A percentile compares a stretch with the other conserved stretches of the same genome.
These are phyloP conservation scores for Podarcis raffonei DNA, from an alignment of 2,113 vertebrate species.

Conservation along the genomic window DNA sequence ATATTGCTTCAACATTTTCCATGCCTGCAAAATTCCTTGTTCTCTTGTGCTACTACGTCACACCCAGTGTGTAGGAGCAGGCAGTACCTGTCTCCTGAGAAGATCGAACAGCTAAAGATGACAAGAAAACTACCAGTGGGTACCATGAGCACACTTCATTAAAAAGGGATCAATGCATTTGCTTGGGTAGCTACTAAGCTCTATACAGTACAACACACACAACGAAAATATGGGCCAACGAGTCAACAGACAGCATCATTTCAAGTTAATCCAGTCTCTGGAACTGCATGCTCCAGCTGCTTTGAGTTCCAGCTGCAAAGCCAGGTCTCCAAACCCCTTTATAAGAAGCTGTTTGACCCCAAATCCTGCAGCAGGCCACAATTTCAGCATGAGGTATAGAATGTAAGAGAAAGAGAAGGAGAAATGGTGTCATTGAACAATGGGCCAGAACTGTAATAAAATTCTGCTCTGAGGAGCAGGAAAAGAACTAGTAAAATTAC, in stretches of 20 bases:
- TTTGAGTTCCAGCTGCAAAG: neutral
- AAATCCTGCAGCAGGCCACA: neutral
- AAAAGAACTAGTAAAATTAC: rapidly evolving
- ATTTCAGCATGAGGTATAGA: neutral
- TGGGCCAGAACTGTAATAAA: neutral
- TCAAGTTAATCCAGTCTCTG: neutral
- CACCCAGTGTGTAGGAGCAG: neutral
- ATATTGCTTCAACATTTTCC: neutral
- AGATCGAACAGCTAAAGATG: neutral
- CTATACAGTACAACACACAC: neutral
- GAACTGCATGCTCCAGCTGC: neutral
- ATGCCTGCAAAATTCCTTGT: neutral
- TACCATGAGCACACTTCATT: neutral
- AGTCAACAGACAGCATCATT: neutral
- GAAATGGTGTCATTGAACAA: neutral
- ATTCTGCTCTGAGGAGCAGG: neutral
- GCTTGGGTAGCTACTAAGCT: neutral
- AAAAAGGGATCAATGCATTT: neutral
- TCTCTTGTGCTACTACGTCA: neutral
- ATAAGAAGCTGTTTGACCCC: neutral
- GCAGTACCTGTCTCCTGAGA: neutral
- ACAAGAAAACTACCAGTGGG: neutral
- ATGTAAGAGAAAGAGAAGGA: neutral
- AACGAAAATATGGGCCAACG: neutral
- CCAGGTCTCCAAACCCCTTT: neutral